Evolutionary conservation across 2,113 vertebrate genomes (phyloP).

Genomic region (Apistogramma diplotaenia): DNA sequence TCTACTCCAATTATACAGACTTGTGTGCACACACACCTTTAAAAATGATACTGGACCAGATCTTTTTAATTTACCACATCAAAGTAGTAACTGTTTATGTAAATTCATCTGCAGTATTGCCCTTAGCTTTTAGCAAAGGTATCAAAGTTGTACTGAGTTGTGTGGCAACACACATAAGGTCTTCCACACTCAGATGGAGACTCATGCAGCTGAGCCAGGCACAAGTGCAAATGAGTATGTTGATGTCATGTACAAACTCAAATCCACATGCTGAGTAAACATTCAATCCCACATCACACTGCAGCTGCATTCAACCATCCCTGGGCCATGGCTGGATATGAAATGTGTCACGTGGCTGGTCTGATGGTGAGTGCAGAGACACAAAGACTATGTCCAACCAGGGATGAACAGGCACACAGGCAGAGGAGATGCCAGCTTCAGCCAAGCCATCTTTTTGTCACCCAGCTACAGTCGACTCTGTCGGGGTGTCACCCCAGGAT

Average conservation of each 20-base stretch:
- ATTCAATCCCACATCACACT: conserved; percentile 21
- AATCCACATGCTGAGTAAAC: conserved; percentile 55
- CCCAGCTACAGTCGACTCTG: not conserved
- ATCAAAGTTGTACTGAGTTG: conserved; percentile 9
- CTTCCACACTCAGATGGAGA: conserved; percentile 18
- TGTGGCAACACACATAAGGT: conserved; percentile 18
- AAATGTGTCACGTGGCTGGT: conserved; percentile 6
- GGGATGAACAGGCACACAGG: conserved; percentile 47
- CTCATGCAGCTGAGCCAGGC: conserved; percentile 58
- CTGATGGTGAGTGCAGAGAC: not conserved
- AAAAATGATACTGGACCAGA: not conserved
- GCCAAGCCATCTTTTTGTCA: conserved; percentile 26
- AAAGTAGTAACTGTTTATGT: not conserved
- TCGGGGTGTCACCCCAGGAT: conserved; percentile 13
- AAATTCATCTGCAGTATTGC: not conserved
- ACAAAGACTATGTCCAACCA: conserved; percentile 26
- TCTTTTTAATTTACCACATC: not conserved
- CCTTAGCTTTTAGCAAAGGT: conserved; percentile 9
- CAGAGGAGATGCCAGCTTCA: conserved; percentile 27
- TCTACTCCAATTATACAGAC: not conserved
- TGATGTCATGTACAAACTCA: conserved; percentile 43
- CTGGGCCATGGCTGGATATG: conserved; percentile 9
- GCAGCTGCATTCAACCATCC: conserved; percentile 2
- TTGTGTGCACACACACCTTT: not conserved
- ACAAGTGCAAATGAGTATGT: conserved; percentile 49